A percentile compares a stretch with the other conserved stretches of the same genome.
Evolutionary conservation across 2,888 invertebrate species (phyloP).

Genomic region (Hydropsyche betteni): DNA sequence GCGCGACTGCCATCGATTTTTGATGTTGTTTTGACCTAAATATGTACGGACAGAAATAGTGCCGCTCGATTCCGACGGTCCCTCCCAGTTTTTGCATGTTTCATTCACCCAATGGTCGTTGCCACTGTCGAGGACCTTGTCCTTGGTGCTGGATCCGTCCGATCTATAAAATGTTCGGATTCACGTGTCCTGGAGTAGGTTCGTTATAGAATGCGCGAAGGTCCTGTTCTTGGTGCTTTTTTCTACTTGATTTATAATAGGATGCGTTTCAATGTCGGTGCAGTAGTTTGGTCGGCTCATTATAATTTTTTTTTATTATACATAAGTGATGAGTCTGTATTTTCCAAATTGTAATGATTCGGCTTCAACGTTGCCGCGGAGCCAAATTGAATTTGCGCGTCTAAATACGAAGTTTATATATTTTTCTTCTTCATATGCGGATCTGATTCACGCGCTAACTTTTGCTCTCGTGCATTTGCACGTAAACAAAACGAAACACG

Average conservation of each 20-base stretch:
- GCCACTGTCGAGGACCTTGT: too few species aligned
- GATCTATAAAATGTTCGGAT: too few species aligned
- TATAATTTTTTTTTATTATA: background rate
- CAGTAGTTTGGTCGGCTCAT: background rate
- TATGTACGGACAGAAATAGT: constrained; percentile 28
- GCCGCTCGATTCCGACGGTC: too few species aligned
- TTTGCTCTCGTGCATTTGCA: constrained; percentile 4
- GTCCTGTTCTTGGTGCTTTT: too few species aligned
- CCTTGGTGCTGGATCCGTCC: too few species aligned
- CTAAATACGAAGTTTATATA: background rate
- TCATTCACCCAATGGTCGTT: too few species aligned
- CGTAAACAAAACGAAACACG: constrained; percentile 28
- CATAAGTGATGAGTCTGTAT: background rate
- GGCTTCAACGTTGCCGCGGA: background rate
- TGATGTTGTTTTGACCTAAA: constrained; percentile 36
- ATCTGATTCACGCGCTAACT: constrained; percentile 20
- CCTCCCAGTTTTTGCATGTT: too few species aligned
- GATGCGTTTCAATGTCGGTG: too few species aligned
- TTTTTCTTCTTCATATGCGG: constrained; percentile 14
- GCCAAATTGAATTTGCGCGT: background rate
- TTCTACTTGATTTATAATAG: too few species aligned
- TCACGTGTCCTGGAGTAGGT: too few species aligned
- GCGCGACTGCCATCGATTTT: constrained; percentile 31
- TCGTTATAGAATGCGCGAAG: too few species aligned
- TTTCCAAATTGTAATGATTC: background rate